These are phyloP conservation scores for Tetraneura akinire DNA, from an alignment of 1,140 invertebrate species.

Conservation along the genomic window DNA sequence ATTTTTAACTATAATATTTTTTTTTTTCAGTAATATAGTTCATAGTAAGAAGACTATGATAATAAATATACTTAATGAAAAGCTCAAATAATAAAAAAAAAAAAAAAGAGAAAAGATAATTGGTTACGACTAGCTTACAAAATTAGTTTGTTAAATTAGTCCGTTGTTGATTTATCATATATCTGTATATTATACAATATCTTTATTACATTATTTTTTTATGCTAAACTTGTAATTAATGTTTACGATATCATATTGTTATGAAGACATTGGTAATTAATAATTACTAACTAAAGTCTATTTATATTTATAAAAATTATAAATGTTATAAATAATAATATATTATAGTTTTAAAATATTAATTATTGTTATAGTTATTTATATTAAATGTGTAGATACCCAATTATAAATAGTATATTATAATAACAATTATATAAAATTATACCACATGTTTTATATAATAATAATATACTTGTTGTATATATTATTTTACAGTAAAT, in stretches of 20 bases:
- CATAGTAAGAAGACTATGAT: too few relatives aligned
- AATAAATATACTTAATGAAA: not conserved
- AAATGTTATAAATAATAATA: constrained; percentile 12
- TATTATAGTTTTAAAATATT: constrained; percentile 30
- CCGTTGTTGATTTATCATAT: constrained; percentile 17
- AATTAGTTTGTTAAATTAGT: constrained; percentile 4
- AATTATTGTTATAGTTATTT: constrained; percentile 33
- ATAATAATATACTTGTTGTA: too few relatives aligned
- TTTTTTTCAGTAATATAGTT: too few relatives aligned
- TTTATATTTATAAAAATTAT: constrained; percentile 3
- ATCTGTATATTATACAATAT: not conserved
- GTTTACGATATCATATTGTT: constrained; percentile 1
- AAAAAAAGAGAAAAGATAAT: not conserved
- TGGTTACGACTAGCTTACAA: not conserved
- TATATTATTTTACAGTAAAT: too few relatives aligned
- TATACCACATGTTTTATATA: constrained; percentile 7
- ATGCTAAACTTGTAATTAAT: constrained; percentile 20
- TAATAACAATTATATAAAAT: too few relatives aligned
- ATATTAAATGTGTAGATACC: constrained; percentile 9
- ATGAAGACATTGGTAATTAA: constrained; percentile 4
- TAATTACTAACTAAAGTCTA: constrained; percentile 7
- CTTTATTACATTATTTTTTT: constrained; percentile 29
- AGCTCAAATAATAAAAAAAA: constrained; percentile 4
- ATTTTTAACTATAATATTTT: not conserved
- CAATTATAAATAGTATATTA: not conserved